phyloP scores from a whole-genome alignment of 1,140 invertebrate species.

The Drosophila sp. region DNA sequence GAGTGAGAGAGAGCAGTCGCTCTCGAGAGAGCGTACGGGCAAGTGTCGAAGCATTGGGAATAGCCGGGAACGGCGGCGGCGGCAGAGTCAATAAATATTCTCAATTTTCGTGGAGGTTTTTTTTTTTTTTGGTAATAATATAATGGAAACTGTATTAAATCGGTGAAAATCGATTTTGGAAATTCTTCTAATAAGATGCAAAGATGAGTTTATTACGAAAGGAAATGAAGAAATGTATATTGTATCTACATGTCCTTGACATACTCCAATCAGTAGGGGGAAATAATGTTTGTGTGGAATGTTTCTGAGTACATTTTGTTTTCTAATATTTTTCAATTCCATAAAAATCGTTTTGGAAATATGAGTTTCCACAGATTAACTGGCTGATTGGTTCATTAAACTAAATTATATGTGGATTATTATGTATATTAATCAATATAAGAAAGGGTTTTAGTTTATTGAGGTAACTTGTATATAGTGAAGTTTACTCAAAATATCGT shows the following conservation, averaged over 20 bases:
- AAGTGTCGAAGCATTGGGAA: not conserved
- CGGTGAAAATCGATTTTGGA: not conserved
- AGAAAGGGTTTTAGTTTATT: too few relatives aligned
- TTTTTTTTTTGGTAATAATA: not conserved
- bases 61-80: constrained; percentile 10
- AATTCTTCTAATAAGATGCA: not conserved
- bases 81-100: constrained; percentile 12
- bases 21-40: not conserved
- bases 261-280: not conserved
- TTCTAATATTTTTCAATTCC: too few relatives aligned
- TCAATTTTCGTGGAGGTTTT: constrained; percentile 4
- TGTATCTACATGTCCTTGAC: not conserved
- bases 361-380: too few relatives aligned
- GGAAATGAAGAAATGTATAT: not conserved
- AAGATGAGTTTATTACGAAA: not conserved
- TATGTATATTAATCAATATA: too few relatives aligned
- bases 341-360: too few relatives aligned
- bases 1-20: constrained; percentile 9
- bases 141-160: not conserved
- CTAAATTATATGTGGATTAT: too few relatives aligned
- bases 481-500: too few relatives aligned
- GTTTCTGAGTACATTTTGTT: too few relatives aligned
- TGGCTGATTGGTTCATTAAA: too few relatives aligned
- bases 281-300: too few relatives aligned
- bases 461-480: too few relatives aligned